phyloP scores from a whole-genome alignment of 2,888 invertebrate genomes.

The Polymixis lichenea region DNA sequence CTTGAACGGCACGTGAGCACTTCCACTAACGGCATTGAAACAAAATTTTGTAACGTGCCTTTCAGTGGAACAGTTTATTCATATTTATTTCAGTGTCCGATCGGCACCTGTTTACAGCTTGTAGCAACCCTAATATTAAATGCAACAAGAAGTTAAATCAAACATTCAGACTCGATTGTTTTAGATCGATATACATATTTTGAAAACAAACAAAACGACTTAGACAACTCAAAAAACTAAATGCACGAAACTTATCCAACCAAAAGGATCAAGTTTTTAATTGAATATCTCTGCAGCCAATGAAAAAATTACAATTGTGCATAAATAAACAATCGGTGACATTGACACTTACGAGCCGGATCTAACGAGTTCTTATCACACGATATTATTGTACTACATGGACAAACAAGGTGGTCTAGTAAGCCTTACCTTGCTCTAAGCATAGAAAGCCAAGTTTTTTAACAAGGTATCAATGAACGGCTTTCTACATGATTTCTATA shows the following conservation, averaged over 20 bases:
- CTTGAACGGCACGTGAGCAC: too few species aligned
- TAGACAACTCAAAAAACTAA: background rate
- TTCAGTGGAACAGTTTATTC: too few species aligned
- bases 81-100: too few species aligned
- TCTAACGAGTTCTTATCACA: constrained; percentile 75
- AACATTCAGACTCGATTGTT: too few species aligned
- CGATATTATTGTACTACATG: constrained; percentile 66
- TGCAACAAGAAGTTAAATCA: background rate
- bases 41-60: too few species aligned
- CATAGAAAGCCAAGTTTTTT: constrained; percentile 68
- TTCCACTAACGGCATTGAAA: too few species aligned
- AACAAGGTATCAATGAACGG: constrained; percentile 65
- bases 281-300: constrained; percentile 21
- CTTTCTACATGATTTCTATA: constrained; percentile 70
- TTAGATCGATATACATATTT: too few species aligned
- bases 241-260: background rate
- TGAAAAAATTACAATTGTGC: constrained; percentile 54
- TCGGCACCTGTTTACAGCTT: too few species aligned
- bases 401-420: constrained; percentile 55
- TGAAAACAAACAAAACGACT: too few species aligned
- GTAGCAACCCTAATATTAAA: constrained; percentile 11
- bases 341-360: constrained; percentile 87
- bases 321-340: constrained; percentile 73
- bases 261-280: constrained; percentile 15
- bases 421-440: constrained; percentile 60